phyloP scores from a whole-genome alignment of 2,888 invertebrate species.

The Anthoptus insignis region DNA sequence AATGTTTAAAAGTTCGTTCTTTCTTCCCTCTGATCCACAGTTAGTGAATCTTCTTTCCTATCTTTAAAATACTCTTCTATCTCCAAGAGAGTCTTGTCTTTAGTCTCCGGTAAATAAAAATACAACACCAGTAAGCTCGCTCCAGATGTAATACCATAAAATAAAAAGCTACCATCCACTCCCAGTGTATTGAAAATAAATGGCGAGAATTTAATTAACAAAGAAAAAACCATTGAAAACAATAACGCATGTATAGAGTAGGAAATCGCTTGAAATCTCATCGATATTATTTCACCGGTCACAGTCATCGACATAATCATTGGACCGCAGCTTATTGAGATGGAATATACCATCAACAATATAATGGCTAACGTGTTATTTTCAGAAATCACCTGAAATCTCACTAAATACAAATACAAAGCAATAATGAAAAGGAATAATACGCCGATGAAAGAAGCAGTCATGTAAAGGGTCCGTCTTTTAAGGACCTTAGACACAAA shows the following conservation, averaged over 20 bases:
- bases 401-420: constrained; percentile 62
- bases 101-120: constrained; percentile 55
- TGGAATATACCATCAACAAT: constrained; percentile 59
- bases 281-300: constrained; percentile 65
- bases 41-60: not conserved
- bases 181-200: constrained; percentile 58
- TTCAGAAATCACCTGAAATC: constrained; percentile 54
- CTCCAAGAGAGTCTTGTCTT: constrained; percentile 55
- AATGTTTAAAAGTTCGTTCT: too few species aligned
- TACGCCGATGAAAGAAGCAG: constrained; percentile 59
- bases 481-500: constrained; percentile 48
- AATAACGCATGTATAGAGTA: constrained; percentile 56
- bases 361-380: constrained; percentile 58
- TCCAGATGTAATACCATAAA: constrained; percentile 50
- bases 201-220: constrained; percentile 62
- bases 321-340: constrained; percentile 67
- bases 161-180: constrained; percentile 62
- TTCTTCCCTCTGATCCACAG: too few species aligned
- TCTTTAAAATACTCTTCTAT: constrained; percentile 49
- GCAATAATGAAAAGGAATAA: constrained; percentile 62
- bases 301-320: constrained; percentile 65
- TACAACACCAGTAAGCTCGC: constrained; percentile 49
- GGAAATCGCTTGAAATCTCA: constrained; percentile 60
- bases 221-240: constrained; percentile 59
- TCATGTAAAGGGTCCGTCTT: constrained; percentile 59